Evolutionary conservation across 35 echinoderm and acorn worm species (phyloP), one percentile per base, ranked within the genome.

Genomic region (Amphiura filiformis): DNA sequence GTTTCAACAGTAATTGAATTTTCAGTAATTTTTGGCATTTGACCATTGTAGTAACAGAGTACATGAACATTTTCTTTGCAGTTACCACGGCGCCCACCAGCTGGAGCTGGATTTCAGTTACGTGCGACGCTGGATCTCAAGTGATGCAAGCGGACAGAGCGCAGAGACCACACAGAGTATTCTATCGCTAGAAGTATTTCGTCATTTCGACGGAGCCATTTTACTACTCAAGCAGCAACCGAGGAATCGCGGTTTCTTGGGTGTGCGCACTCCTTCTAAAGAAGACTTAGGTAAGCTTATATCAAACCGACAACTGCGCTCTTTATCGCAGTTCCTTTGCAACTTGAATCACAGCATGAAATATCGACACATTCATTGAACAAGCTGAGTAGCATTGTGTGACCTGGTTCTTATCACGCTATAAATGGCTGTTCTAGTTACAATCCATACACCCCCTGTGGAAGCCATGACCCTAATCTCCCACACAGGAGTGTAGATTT

Each of bases 201-300:
- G 83, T 22, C 90, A 98, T 76, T 94, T 98, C 79, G 92, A 98
- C 12, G 90, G 89, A 38, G 96, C 96, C n/a, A 80, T 98, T 32
- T 77, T 90, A 37, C 87, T 98, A 14, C 89, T 98, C 26, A 98
- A 98, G 39, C 93, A 94, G 37, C 96, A 98, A 76, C 93, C 96
- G 1, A 38, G 47, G 0, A 88, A 82, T n/a, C 86, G 64, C 31
- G 36, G 82, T 65, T 78, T 84, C 11, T 36, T 91, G 70, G 80
- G 57, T 2, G 26, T n/a, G 61, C 17, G 17, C 0, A 86, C 93
- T 12, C 76, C 89, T 26, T 95, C 93, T 20, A 91, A 85, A 33
- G 93, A 95, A 79, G 89, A 95, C 80, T 47, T 95, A 28, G 91
- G 93, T 95, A 86, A 70, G 44, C 13, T 20, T 28, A 35, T 33